Percentiles rank a stretch among this genome's conserved stretches.
These are phyloP conservation scores for Papilio polytes DNA, from an alignment of 1,140 invertebrate species.

Conservation along the genomic window DNA sequence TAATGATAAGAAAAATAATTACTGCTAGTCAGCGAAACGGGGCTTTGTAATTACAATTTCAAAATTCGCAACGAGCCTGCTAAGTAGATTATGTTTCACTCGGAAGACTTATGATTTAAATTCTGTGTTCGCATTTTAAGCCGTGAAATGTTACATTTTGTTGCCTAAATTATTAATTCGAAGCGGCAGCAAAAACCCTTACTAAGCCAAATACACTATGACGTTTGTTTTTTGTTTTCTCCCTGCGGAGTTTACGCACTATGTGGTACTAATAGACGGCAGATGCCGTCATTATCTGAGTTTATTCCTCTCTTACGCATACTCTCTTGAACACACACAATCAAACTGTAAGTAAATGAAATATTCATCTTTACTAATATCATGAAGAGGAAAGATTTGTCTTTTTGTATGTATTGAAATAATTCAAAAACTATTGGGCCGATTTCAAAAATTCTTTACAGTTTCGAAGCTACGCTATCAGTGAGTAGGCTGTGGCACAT, in stretches of 20 bases:
- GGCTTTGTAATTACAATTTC: slow-evolving; percentile 15
- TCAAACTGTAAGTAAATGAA: too few relatives aligned
- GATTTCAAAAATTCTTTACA: too few relatives aligned
- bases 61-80: slow-evolving; percentile 15
- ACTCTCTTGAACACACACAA: too few relatives aligned
- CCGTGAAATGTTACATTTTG: slow-evolving; percentile 29
- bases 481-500: too few relatives aligned
- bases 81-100: slow-evolving; percentile 27
- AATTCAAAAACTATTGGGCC: too few relatives aligned
- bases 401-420: too few relatives aligned
- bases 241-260: not conserved
- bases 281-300: too few relatives aligned
- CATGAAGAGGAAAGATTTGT: too few relatives aligned
- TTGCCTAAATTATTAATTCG: slow-evolving; percentile 5
- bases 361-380: too few relatives aligned
- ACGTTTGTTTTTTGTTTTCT: too few relatives aligned
- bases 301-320: too few relatives aligned
- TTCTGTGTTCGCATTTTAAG: slow-evolving; percentile 26
- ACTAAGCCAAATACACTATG: not conserved
- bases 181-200: not conserved
- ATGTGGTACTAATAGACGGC: not conserved
- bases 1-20: slow-evolving; percentile 1
- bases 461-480: too few relatives aligned
- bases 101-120: slow-evolving; percentile 26
- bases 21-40: slow-evolving; percentile 6